These are phyloP conservation scores for Mungos mungo DNA, from an alignment of 2,113 vertebrate species.

Conservation along the genomic window DNA sequence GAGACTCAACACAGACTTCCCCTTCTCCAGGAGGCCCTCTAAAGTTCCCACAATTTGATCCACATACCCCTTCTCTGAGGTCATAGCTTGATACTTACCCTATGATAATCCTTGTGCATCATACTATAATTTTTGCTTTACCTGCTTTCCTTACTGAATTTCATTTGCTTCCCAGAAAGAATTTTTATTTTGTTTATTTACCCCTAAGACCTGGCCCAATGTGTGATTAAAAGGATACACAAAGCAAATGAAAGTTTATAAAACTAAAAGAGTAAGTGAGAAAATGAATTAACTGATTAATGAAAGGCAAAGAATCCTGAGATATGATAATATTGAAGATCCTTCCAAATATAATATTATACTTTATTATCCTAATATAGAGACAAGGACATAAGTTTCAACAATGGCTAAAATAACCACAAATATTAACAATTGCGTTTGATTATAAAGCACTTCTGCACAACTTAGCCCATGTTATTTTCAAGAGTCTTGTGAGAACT, in stretches of 20 bases:
- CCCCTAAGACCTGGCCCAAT: not conserved
- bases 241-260: not conserved
- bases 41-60: not conserved
- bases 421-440: not conserved
- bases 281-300: not conserved
- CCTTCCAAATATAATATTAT: not conserved
- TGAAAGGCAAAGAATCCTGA: not conserved
- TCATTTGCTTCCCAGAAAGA: not conserved
- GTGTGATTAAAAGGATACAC: not conserved
- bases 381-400: not conserved
- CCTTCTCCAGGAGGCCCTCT: not conserved
- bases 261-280: not conserved
- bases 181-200: not conserved
- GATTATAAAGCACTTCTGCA: not conserved
- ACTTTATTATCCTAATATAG: not conserved
- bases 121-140: not conserved
- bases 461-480: not conserved
- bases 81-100: accelerated
- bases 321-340: not conserved
- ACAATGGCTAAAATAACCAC: not conserved
- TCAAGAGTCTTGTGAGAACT: not conserved
- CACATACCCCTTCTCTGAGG: not conserved
- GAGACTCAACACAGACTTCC: not conserved
- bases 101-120: not conserved
- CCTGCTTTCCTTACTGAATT: not conserved